phyloP scores from a whole-genome alignment of 1,140 invertebrate genomes.

The Meloidogyne chitwoodi region DNA sequence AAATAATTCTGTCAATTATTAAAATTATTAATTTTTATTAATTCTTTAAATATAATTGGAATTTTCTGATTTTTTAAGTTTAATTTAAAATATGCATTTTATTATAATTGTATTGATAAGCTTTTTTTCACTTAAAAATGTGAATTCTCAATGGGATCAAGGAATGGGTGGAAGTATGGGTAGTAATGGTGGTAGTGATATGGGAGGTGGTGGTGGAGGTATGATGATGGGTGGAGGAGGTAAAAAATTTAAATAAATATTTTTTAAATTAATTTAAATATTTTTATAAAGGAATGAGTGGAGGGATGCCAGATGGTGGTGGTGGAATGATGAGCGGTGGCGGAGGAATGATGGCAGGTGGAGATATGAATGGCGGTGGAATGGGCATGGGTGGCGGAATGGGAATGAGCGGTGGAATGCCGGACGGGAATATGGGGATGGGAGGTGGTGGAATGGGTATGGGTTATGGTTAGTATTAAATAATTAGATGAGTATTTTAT shows the following conservation, averaged over 20 bases:
- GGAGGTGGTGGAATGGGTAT: background rate
- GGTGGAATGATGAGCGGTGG: constrained; percentile 9
- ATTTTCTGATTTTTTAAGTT: background rate
- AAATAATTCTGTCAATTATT: no score
- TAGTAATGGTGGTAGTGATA: background rate
- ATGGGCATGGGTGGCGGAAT: constrained; percentile 4
- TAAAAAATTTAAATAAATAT: background rate
- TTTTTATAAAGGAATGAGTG: background rate
- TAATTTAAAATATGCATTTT: background rate
- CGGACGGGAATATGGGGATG: constrained; percentile 2
- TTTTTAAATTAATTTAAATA: no score
- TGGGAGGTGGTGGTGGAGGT: background rate
- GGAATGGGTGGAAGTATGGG: constrained; percentile 18
- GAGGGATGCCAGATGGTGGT: constrained; percentile 6
- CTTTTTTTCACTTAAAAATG: background rate
- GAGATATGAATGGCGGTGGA: constrained; percentile 12
- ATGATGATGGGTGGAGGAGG: constrained; percentile 18
- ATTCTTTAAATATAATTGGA: no score
- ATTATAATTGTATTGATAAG: background rate
- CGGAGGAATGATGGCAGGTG: constrained; percentile 12
- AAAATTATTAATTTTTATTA: no score
- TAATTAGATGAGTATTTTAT: no score
- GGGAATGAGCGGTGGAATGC: constrained; percentile 1
- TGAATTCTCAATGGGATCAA: background rate
- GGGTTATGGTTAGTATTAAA: no score